Percentiles rank a stretch among this genome's conserved stretches.
Evolutionary conservation across 2,113 vertebrate genomes (phyloP).

Genomic region (human (Homo sapiens)): GRCh38 chr1:39621001-39621500

Average conservation of each 20-base stretch:
- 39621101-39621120: background rate
- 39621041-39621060: background rate
- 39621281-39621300: background rate
- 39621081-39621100: background rate
- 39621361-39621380: background rate
- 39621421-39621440: background rate
- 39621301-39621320: background rate
- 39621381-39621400: background rate
- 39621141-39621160: background rate
- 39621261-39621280: background rate
- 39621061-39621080: background rate
- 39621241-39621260: background rate
- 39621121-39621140: background rate
- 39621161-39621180: background rate
- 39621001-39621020: background rate
- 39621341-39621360: background rate
- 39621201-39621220: background rate
- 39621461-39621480: background rate
- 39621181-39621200: background rate
- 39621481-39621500: background rate
- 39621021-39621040: background rate
- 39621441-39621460: background rate
- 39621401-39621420: background rate
- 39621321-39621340: background rate
- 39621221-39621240: background rate